phyloP scores from a whole-genome alignment of 1,140 invertebrate genomes.

The Aphaenogaster rudis region DNA sequence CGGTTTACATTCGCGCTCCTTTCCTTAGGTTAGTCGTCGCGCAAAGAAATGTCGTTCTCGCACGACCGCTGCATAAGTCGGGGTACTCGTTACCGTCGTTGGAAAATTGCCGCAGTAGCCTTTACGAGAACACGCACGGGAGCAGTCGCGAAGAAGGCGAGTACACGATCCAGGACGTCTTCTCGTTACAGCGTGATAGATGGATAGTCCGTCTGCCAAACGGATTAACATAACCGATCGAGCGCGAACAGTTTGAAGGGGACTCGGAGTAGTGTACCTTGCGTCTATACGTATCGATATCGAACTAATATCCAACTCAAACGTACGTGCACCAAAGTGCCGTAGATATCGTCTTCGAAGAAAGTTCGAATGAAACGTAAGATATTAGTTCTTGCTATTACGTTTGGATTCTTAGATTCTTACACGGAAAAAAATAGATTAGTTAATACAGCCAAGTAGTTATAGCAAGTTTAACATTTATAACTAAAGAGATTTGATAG shows the following conservation, averaged over 20 bases:
- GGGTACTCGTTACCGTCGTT: conserved; percentile 13
- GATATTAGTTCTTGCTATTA: neutral
- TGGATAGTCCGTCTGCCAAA: neutral
- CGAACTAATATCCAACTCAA: neutral
- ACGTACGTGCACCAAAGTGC: neutral
- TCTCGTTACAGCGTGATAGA: neutral
- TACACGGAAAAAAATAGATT: too few relatives aligned
- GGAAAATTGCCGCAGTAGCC: neutral
- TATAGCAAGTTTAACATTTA: too few relatives aligned
- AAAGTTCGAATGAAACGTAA: neutral
- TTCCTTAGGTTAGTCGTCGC: neutral
- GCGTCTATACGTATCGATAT: neutral
- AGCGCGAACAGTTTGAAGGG: neutral
- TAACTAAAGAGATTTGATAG: too few relatives aligned
- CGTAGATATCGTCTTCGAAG: neutral
- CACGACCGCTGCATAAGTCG: neutral
- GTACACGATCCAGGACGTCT: neutral
- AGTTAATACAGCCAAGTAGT: too few relatives aligned
- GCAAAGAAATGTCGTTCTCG: conserved; percentile 27
- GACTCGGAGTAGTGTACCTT: neutral
- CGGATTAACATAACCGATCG: conserved; percentile 29
- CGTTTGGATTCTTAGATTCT: neutral
- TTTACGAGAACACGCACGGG: neutral
- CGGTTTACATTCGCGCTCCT: conserved; percentile 14
- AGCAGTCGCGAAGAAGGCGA: neutral